Conservation (phyloP, 2,113 vertebrate species). For the Poecile atricapillus region DNA sequence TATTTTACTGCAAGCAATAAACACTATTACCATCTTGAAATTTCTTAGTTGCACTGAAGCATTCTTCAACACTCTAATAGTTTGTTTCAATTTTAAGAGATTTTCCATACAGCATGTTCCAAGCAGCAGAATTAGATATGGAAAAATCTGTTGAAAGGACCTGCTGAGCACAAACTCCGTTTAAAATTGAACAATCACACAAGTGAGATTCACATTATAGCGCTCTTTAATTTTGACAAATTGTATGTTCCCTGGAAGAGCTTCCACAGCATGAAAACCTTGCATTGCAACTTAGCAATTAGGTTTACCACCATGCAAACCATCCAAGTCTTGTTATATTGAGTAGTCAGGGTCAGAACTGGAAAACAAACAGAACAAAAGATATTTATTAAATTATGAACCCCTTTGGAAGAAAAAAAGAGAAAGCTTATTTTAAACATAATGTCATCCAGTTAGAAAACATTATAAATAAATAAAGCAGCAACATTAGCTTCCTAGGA, state of each 20-base stretch:
- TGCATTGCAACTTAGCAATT: neutral
- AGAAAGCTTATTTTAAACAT: neutral
- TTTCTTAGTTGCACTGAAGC: neutral
- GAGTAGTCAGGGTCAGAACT: neutral
- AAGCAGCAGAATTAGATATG: neutral
- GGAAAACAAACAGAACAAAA: conserved; percentile 2
- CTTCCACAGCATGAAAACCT: neutral
- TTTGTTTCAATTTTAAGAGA: neutral
- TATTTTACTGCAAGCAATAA: neutral
- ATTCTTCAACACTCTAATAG: neutral
- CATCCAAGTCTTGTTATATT: neutral
- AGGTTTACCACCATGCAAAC: neutral
- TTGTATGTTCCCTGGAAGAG: neutral
- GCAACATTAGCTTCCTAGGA: neutral
- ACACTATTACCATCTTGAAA: neutral
- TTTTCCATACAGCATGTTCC: neutral
- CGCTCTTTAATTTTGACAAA: neutral
- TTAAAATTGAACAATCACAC: neutral
- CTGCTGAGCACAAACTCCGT: neutral
- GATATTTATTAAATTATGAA: neutral
- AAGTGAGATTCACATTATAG: neutral
- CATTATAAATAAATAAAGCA: neutral
- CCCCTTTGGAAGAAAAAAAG: neutral
- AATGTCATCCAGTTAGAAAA: neutral
- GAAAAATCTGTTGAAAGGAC: neutral